Evolutionary conservation across 2,113 vertebrate genomes (phyloP).

Genomic region (Chloropsis cyanopogon): DNA sequence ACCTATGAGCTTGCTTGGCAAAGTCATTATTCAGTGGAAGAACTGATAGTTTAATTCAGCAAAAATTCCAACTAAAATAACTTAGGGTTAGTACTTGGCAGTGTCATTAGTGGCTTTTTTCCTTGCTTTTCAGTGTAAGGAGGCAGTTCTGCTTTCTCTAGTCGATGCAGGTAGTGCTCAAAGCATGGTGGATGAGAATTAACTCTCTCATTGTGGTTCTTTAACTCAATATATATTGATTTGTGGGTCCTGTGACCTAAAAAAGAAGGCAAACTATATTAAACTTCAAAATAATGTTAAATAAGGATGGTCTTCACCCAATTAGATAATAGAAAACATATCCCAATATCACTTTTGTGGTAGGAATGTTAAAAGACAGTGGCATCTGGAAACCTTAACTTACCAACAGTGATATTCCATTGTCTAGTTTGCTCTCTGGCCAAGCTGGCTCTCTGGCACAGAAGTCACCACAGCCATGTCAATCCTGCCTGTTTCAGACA

Average conservation of each 20-base stretch:
- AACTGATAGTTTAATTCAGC: neutral
- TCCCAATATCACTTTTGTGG: neutral
- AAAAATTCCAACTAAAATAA: neutral
- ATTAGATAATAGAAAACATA: neutral
- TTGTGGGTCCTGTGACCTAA: neutral
- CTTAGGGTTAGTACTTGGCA: neutral
- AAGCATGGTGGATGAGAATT: neutral
- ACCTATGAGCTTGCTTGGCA: neutral
- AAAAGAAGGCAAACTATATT: slow-evolving; percentile 2
- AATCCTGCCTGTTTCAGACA: neutral
- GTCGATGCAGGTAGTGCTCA: neutral
- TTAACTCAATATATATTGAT: slow-evolving; percentile 56
- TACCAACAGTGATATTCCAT: neutral
- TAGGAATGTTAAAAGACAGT: neutral
- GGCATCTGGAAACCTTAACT: neutral
- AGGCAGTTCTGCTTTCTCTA: neutral
- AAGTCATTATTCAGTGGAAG: neutral
- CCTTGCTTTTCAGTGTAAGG: neutral
- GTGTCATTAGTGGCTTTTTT: neutral
- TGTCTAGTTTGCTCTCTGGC: neutral
- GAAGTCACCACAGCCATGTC: neutral
- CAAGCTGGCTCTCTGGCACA: neutral
- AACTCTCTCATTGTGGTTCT: neutral
- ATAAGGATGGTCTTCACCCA: neutral
- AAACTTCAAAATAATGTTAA: neutral